These are phyloP conservation scores for Acanthosepion esculentum DNA, from an alignment of 2,888 invertebrate species.

Conservation along the genomic window DNA sequence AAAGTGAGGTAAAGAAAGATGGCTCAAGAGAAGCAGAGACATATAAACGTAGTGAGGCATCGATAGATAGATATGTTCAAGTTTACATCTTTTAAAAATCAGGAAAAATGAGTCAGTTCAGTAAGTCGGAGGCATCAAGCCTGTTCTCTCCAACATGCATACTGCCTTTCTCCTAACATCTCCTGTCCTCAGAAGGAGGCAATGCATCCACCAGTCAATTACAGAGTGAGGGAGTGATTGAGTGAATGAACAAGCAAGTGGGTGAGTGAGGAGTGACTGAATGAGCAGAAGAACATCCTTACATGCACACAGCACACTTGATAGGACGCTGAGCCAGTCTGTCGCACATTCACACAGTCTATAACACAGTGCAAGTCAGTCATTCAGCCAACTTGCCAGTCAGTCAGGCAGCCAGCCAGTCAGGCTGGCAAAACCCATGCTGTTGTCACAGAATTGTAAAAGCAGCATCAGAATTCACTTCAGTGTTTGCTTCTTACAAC, in stretches of 20 bases:
- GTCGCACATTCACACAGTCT: background rate
- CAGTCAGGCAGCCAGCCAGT: background rate
- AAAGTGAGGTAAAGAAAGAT: no score
- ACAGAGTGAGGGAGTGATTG: background rate
- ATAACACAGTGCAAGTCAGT: background rate
- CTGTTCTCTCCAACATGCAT: background rate
- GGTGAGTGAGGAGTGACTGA: background rate
- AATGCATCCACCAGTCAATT: background rate
- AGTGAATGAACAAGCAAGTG: background rate
- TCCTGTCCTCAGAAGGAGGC: background rate
- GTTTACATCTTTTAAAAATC: background rate
- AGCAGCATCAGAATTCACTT: background rate
- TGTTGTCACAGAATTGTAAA: background rate
- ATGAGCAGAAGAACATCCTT: slow-evolving; percentile 6
- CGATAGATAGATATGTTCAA: background rate
- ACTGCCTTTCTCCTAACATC: background rate
- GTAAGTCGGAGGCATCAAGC: background rate
- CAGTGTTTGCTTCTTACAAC: background rate
- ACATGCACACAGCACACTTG: background rate
- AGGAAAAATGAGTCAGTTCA: background rate
- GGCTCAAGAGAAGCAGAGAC: background rate
- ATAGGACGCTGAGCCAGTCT: background rate
- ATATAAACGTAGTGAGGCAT: background rate
- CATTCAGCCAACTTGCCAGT: background rate
- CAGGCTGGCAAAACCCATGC: background rate